phyloP scores from a whole-genome alignment of 2,113 vertebrate genomes.

The Corvus hawaiiensis region DNA sequence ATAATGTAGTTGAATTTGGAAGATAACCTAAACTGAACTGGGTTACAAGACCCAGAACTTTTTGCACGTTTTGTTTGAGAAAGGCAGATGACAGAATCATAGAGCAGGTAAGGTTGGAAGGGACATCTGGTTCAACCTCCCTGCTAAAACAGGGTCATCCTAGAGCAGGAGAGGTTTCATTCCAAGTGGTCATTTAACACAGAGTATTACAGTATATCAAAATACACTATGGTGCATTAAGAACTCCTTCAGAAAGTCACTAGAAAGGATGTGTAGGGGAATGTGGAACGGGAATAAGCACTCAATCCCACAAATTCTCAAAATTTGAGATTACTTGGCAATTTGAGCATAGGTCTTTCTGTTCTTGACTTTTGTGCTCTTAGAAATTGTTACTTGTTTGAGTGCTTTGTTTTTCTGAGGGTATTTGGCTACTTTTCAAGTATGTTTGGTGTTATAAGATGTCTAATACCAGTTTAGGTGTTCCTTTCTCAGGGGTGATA shows the following conservation, averaged over 20 bases:
- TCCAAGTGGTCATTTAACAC: neutral
- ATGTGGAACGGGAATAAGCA: neutral
- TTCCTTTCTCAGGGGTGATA: neutral
- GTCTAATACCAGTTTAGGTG: neutral
- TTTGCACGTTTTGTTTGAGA: neutral
- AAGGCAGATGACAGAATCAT: neutral
- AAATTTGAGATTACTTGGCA: neutral
- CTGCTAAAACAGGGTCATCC: neutral
- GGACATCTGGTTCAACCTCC: neutral
- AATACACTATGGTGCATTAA: neutral
- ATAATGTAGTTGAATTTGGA: neutral
- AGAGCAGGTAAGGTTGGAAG: neutral
- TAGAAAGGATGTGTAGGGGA: accelerated
- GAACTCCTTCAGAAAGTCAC: neutral
- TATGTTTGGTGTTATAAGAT: neutral
- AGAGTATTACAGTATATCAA: neutral
- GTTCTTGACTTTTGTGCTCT: neutral
- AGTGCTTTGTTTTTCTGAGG: neutral
- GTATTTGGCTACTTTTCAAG: neutral
- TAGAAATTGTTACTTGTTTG: neutral
- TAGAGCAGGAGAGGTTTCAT: neutral
- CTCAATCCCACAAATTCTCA: neutral
- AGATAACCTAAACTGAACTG: neutral
- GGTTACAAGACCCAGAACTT: neutral
- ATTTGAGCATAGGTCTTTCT: neutral